Evolutionary conservation across 2,113 vertebrate genomes (phyloP).

Genomic region (Picathartes gymnocephalus): DNA sequence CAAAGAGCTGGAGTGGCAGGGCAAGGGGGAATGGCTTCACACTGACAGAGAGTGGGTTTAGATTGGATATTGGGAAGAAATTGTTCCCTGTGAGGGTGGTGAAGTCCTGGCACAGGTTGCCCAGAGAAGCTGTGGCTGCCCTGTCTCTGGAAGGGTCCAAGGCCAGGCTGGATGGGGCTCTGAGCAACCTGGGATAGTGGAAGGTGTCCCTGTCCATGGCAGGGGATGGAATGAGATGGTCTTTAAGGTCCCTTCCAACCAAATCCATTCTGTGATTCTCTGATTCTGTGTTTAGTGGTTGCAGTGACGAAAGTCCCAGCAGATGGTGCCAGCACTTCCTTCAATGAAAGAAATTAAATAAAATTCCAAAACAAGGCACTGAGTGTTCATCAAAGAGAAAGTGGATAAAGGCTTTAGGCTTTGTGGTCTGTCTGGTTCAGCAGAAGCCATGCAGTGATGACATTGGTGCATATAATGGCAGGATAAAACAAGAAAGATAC

Average conservation of each 20-base stretch:
- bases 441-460: not conserved
- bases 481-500: not conserved
- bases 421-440: not conserved
- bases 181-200: not conserved
- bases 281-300: not conserved
- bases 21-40: not conserved
- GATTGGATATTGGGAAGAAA: not conserved
- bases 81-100: accelerated
- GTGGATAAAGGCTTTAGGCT: not conserved
- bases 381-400: not conserved
- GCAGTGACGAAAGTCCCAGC: not conserved
- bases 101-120: not conserved
- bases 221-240: accelerated
- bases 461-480: not conserved
- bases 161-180: not conserved
- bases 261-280: not conserved
- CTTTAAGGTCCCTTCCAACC: not conserved
- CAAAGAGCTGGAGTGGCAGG: not conserved
- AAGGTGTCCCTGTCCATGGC: not conserved
- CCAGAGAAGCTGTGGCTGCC: not conserved
- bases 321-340: not conserved
- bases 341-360: not conserved
- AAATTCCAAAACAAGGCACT: not conserved
- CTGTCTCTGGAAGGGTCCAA: not conserved
- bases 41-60: accelerated